A percentile compares a stretch with the other conserved stretches of the same genome.
Evolutionary conservation across 2,888 invertebrate species (phyloP).

Genomic region (Trisateles emortualis): DNA sequence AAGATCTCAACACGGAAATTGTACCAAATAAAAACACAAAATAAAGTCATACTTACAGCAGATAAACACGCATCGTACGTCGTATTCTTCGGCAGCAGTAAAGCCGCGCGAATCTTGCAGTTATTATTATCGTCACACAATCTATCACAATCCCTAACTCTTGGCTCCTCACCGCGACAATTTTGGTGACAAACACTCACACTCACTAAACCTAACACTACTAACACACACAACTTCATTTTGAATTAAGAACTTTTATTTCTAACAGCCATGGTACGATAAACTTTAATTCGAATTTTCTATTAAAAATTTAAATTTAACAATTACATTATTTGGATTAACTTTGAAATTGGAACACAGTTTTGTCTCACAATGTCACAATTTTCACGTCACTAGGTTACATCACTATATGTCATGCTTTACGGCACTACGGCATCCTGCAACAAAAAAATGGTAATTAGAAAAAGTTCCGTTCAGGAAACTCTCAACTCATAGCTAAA

Average conservation of each 20-base stretch:
- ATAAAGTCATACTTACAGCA: slow-evolving; percentile 69
- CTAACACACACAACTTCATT: slow-evolving; percentile 63
- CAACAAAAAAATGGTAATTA: neutral
- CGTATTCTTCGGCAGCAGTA: slow-evolving; percentile 88
- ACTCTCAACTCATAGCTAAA: no score
- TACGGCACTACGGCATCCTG: slow-evolving; percentile 21
- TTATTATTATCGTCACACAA: slow-evolving; percentile 77
- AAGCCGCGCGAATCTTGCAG: slow-evolving; percentile 89
- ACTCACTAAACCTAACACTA: slow-evolving; percentile 54
- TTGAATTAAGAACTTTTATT: slow-evolving; percentile 37
- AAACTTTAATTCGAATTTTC: slow-evolving; percentile 2
- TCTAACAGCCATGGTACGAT: neutral
- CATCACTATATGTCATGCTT: slow-evolving; percentile 26
- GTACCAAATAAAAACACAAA: neutral
- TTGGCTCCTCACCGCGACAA: slow-evolving; percentile 72
- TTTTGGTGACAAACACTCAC: slow-evolving; percentile 60
- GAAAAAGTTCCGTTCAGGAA: neutral
- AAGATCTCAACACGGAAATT: no score
- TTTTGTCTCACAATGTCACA: no score
- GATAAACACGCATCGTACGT: slow-evolving; percentile 84
- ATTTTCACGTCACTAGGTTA: slow-evolving; percentile 21
- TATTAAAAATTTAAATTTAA: slow-evolving; percentile 9
- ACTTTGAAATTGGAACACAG: slow-evolving; percentile 2
- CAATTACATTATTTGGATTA: slow-evolving; percentile 16
- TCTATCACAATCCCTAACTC: slow-evolving; percentile 75